Conservation (phyloP, 2,888 invertebrate genomes). For the Tinea pellionella region DNA sequence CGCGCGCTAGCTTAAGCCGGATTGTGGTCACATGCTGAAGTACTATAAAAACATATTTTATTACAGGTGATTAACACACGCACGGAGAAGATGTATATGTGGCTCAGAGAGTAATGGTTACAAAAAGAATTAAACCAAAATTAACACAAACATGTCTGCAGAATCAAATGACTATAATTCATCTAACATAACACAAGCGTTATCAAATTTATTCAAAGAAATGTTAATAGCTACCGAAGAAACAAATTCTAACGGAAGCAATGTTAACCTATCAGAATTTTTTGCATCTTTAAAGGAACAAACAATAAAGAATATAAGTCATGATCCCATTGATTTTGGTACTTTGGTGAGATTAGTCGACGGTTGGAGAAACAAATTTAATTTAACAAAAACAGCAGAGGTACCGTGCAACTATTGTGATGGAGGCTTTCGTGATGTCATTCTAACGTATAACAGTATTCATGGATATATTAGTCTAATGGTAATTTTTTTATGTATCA, state of each 20-base stretch:
- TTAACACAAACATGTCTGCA: neutral
- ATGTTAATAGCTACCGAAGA: constrained; percentile 42
- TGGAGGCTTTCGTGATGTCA: constrained; percentile 68
- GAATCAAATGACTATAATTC: neutral
- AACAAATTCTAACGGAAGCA: constrained; percentile 24
- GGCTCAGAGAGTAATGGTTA: neutral
- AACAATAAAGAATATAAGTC: constrained; percentile 35
- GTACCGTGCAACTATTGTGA: constrained; percentile 66
- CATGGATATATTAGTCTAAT: constrained; percentile 87
- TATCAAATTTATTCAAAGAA: constrained; percentile 52
- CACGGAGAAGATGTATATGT: neutral
- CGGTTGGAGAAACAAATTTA: constrained; percentile 42
- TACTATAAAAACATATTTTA: too few species aligned
- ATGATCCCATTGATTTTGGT: constrained; percentile 49
- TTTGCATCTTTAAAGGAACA: constrained; percentile 38
- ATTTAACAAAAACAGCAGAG: constrained; percentile 41
- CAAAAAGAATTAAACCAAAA: neutral
- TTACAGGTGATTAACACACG: neutral
- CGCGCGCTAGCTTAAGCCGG: too few species aligned
- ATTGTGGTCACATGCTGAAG: too few species aligned
- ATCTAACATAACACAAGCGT: constrained; percentile 48
- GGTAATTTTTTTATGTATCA: constrained; percentile 66
- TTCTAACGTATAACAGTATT: constrained; percentile 73
- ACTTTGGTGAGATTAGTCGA: constrained; percentile 49
- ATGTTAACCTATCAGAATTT: constrained; percentile 38